These are phyloP conservation scores for Drosophila paranaensis DNA, from an alignment of 2,888 invertebrate species.

Conservation along the genomic window DNA sequence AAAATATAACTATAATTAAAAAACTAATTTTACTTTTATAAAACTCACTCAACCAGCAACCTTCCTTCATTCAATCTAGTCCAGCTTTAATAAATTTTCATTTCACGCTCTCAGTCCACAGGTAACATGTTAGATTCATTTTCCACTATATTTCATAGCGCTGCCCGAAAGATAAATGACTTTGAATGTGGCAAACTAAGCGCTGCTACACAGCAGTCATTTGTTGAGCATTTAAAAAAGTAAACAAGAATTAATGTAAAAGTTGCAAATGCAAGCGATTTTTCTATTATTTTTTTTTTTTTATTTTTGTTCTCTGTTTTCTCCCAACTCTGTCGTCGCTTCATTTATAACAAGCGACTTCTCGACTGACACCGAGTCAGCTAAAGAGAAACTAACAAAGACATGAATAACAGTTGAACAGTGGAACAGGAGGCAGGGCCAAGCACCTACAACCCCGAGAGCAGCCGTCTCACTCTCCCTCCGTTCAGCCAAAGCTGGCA, in stretches of 20 bases:
- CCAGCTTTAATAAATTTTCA: background rate
- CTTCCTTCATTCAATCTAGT: background rate
- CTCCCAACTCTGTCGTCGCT: slow-evolving; percentile 39
- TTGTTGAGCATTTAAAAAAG: slow-evolving; percentile 68
- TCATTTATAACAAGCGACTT: slow-evolving; percentile 67
- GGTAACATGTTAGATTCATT: slow-evolving; percentile 11
- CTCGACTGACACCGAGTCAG: slow-evolving; percentile 50
- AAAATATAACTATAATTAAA: background rate
- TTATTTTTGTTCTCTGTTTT: slow-evolving; percentile 10
- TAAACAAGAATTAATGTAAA: slow-evolving; percentile 71
- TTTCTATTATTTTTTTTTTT: slow-evolving; percentile 6
- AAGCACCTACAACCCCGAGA: background rate
- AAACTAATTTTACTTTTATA: no score
- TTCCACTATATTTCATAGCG: slow-evolving; percentile 5
- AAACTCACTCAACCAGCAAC: background rate
- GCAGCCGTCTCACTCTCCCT: background rate
- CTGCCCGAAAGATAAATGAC: slow-evolving; percentile 49
- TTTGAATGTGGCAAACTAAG: slow-evolving; percentile 31
- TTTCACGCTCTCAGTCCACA: background rate
- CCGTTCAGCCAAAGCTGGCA: slow-evolving; percentile 4
- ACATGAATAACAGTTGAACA: slow-evolving; percentile 31
- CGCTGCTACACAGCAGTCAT: slow-evolving; percentile 42
- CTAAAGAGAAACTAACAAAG: slow-evolving; percentile 27
- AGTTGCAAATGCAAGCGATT: slow-evolving; percentile 26
- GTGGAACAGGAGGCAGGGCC: slow-evolving; percentile 1